These are phyloP conservation scores for Zygothrica quintamaculata DNA, from an alignment of 2,888 invertebrate species.

Conservation along the genomic window DNA sequence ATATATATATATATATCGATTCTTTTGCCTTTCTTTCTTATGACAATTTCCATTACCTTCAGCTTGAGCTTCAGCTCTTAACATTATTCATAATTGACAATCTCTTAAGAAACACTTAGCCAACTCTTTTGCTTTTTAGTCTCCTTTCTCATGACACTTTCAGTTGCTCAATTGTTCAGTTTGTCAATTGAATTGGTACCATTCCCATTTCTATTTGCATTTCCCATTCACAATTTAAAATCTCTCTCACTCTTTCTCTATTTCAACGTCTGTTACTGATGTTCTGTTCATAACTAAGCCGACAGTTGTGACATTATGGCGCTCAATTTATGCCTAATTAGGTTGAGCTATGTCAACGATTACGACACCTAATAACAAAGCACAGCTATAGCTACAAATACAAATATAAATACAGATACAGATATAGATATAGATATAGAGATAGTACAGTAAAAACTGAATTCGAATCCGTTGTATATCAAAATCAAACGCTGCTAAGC, in stretches of 20 bases:
- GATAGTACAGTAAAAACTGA: slow-evolving; percentile 18
- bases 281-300: slow-evolving; percentile 52
- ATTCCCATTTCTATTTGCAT: background rate
- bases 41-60: background rate
- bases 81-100: no score
- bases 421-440: slow-evolving; percentile 25
- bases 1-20: no score
- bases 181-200: slow-evolving; percentile 40
- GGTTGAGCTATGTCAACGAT: slow-evolving; percentile 77
- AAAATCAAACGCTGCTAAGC: slow-evolving; percentile 60
- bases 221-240: slow-evolving; percentile 3
- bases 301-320: slow-evolving; percentile 79
- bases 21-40: no score
- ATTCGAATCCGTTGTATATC: slow-evolving; percentile 24
- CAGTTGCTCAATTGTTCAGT: slow-evolving; percentile 47
- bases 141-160: slow-evolving; percentile 43
- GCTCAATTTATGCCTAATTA: slow-evolving; percentile 76
- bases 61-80: no score
- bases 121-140: slow-evolving; percentile 30
- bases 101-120: slow-evolving; percentile 45
- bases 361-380: slow-evolving; percentile 76
- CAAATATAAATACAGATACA: slow-evolving; percentile 41
- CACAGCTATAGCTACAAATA: slow-evolving; percentile 15
- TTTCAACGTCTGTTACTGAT: slow-evolving; percentile 10
- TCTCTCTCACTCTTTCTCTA: slow-evolving; percentile 3